Conservation (phyloP, 2,888 invertebrate genomes). For the Euzophera pinguis region DNA sequence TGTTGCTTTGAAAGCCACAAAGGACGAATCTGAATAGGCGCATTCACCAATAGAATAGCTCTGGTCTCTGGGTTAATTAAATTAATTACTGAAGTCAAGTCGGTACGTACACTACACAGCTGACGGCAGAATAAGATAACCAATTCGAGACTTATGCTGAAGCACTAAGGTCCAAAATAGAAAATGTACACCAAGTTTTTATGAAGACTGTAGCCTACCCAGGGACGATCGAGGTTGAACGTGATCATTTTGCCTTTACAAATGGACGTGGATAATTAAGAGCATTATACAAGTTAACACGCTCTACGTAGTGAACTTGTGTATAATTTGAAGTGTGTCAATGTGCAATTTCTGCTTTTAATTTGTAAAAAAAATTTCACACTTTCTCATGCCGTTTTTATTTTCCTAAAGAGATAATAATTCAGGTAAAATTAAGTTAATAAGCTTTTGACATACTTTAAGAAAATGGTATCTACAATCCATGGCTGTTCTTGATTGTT, state of each 20-base stretch:
- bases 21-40: constrained; percentile 8
- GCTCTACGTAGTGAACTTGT: neutral
- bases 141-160: neutral
- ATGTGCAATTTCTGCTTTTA: neutral
- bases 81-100: constrained; percentile 10
- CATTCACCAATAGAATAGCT: constrained; percentile 10
- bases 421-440: neutral
- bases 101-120: neutral
- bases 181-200: neutral
- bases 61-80: constrained; percentile 11
- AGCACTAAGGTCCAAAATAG: neutral
- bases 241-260: constrained; percentile 7
- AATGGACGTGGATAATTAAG: constrained; percentile 9
- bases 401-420: neutral
- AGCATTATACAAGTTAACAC: constrained; percentile 7
- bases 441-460: neutral
- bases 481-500: too few species aligned
- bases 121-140: neutral
- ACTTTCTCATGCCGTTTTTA: neutral
- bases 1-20: constrained; percentile 12
- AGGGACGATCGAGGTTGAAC: constrained; percentile 6
- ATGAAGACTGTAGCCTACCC: neutral
- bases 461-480: neutral
- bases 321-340: constrained; percentile 9
- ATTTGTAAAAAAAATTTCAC: too few species aligned